Percentiles rank a stretch among this genome's conserved stretches.
Conservation (phyloP, 2,113 vertebrate species). For the Tonatia bakeri region DNA sequence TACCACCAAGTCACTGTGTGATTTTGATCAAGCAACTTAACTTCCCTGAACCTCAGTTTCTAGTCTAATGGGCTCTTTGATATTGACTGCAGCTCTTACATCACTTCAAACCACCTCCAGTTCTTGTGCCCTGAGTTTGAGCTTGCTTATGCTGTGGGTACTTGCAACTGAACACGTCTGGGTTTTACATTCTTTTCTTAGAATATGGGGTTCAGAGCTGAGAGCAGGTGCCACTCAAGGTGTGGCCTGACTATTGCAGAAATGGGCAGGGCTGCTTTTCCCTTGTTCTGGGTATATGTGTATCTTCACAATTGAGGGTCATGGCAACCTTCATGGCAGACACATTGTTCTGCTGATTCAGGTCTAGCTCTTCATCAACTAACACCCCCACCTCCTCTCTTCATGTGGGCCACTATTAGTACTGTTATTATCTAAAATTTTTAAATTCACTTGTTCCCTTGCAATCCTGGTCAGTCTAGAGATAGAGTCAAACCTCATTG, state of each 20-base stretch:
- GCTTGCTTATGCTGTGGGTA: neutral
- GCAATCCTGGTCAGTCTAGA: neutral
- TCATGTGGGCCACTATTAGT: neutral
- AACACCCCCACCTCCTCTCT: neutral
- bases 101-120: neutral
- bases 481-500: neutral
- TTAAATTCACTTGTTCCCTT: neutral
- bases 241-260: neutral
- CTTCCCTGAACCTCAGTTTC: neutral
- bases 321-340: rapidly evolving
- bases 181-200: neutral
- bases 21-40: neutral
- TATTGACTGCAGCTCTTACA: neutral
- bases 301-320: rapidly evolving
- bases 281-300: neutral
- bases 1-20: neutral
- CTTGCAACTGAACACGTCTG: neutral
- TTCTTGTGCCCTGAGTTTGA: neutral
- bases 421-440: neutral
- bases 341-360: neutral
- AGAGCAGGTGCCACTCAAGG: neutral
- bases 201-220: neutral
- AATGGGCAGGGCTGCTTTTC: neutral
- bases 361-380: neutral
- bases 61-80: neutral